Evolutionary conservation across 2,113 vertebrate genomes (phyloP).

Genomic region (Verasper variegatus): DNA sequence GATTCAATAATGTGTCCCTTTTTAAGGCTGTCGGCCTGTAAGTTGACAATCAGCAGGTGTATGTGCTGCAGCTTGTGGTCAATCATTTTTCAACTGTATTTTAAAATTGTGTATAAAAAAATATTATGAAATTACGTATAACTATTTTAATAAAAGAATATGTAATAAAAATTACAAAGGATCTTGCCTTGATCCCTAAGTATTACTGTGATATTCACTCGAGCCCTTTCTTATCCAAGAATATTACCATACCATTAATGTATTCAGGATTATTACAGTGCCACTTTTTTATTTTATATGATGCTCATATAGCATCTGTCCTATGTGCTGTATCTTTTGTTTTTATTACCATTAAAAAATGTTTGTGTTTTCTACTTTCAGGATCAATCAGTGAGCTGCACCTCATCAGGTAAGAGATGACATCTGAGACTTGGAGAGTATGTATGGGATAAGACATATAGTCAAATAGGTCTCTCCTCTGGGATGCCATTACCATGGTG

Average conservation of each 20-base stretch:
- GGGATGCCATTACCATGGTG: slow-evolving; percentile 61
- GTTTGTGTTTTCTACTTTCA: slow-evolving; percentile 47
- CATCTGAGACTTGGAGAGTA: slow-evolving; percentile 36
- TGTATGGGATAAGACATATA: slow-evolving; percentile 57
- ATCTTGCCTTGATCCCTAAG: not conserved
- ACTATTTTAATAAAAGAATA: not conserved
- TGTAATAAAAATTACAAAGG: not conserved
- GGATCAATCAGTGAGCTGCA: slow-evolving; percentile 44
- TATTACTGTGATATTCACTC: not conserved
- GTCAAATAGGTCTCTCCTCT: slow-evolving; percentile 51
- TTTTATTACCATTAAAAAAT: slow-evolving; percentile 65
- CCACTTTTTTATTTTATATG: slow-evolving; percentile 43
- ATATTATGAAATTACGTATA: not conserved
- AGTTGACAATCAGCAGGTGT: not conserved
- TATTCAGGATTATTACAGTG: slow-evolving; percentile 32
- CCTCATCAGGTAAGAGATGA: slow-evolving; percentile 34
- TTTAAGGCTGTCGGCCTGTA: not conserved
- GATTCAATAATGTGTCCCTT: not conserved
- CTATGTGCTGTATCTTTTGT: slow-evolving; percentile 15
- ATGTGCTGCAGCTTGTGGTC: no score
- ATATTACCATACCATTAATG: slow-evolving; percentile 44
- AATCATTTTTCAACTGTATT: no score
- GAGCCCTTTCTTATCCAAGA: not conserved
- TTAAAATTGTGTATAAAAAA: not conserved
- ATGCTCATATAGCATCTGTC: slow-evolving; percentile 36